Conservation (phyloP, 2,888 invertebrate genomes). For the Automeris io region DNA sequence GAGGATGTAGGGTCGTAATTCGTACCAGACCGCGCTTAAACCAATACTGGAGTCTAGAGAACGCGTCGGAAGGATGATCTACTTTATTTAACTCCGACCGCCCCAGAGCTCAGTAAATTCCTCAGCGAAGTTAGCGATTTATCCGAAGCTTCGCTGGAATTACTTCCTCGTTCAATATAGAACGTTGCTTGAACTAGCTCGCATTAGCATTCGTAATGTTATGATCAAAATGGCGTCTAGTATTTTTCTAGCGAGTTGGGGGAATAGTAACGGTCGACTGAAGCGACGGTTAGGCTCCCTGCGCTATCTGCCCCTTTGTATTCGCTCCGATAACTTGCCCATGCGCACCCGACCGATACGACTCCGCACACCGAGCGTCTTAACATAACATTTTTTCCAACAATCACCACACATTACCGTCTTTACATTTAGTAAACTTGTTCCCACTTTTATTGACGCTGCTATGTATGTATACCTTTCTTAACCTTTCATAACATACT, state of each 20-base stretch:
- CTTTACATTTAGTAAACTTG: constrained; percentile 30
- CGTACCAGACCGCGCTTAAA: constrained; percentile 37
- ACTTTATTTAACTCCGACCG: constrained; percentile 40
- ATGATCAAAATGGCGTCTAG: constrained; percentile 65
- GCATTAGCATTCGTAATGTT: constrained; percentile 43
- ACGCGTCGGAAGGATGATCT: constrained; percentile 47
- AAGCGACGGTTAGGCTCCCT: constrained; percentile 75
- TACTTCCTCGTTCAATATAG: constrained; percentile 55
- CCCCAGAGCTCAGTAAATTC: constrained; percentile 40
- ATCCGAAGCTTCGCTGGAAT: constrained; percentile 30
- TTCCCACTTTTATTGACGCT: constrained; percentile 30
- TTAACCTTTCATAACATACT: neutral
- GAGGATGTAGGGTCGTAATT: constrained; percentile 43
- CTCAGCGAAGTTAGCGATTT: constrained; percentile 24
- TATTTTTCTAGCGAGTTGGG: constrained; percentile 72
- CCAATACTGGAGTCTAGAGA: constrained; percentile 50
- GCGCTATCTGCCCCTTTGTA: constrained; percentile 76
- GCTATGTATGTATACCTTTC: constrained; percentile 38
- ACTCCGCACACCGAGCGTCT: constrained; percentile 62
- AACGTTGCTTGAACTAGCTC: constrained; percentile 39
- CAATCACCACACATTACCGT: constrained; percentile 56
- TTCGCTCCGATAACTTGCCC: constrained; percentile 77
- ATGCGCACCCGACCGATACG: constrained; percentile 75
- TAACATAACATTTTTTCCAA: constrained; percentile 59
- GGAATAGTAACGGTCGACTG: constrained; percentile 74